Conservation (phyloP, 2,888 invertebrate species). For the Marasmarcha lunaedactyla region DNA sequence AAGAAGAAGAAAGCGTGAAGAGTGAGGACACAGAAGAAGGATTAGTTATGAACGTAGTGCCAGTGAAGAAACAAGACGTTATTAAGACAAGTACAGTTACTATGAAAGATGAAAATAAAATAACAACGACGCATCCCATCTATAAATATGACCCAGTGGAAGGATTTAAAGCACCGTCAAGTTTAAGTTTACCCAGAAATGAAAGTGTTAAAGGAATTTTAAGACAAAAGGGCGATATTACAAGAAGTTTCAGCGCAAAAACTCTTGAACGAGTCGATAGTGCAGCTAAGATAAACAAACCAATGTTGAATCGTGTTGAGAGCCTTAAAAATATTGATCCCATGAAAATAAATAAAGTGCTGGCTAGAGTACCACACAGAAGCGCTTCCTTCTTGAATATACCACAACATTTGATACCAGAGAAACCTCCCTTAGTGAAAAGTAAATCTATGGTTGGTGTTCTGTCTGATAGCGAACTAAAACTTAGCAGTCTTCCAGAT, state of each 20-base stretch:
- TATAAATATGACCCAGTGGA: constrained; percentile 55
- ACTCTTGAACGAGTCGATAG: constrained; percentile 48
- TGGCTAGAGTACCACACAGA: constrained; percentile 53
- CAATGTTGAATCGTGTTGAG: constrained; percentile 47
- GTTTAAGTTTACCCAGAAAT: constrained; percentile 42
- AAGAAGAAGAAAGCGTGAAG: constrained; percentile 54
- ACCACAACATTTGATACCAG: constrained; percentile 47
- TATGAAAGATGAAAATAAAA: constrained; percentile 53
- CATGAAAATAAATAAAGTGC: constrained; percentile 46
- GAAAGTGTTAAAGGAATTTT: constrained; percentile 58
- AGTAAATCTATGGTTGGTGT: constrained; percentile 57
- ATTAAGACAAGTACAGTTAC: constrained; percentile 56
- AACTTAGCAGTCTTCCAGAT: constrained; percentile 51
- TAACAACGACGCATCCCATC: constrained; percentile 44
- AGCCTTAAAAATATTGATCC: constrained; percentile 57
- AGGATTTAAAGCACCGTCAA: constrained; percentile 37
- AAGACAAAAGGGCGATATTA: constrained; percentile 30
- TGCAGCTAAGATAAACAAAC: constrained; percentile 28
- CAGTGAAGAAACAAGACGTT: constrained; percentile 49
- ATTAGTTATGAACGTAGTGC: constrained; percentile 45
- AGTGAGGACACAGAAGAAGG: constrained; percentile 55
- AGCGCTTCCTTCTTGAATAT: constrained; percentile 63
- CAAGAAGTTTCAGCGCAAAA: constrained; percentile 48
- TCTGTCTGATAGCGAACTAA: constrained; percentile 33
- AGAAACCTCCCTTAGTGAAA: constrained; percentile 48